Evolutionary conservation across 2,797 vertebrate genomes (phyloP).

Genomic region (Miichthys miiuy): DNA sequence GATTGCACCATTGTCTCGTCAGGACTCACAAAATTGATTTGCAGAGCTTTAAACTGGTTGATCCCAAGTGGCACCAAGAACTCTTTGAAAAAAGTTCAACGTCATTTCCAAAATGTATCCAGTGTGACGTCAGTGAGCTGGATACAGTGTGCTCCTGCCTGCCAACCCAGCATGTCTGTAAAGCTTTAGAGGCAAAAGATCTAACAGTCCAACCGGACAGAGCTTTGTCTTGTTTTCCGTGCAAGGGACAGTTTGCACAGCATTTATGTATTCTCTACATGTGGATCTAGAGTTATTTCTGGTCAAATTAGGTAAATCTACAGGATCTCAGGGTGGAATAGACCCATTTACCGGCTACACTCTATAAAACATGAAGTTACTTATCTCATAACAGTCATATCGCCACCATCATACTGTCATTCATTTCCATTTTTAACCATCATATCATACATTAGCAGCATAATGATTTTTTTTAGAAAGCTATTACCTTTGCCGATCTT

Average conservation of each 20-base stretch:
- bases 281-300: not conserved
- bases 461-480: too few species aligned
- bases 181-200: constrained; percentile 43
- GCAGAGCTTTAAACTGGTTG: constrained; percentile 7
- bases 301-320: constrained; percentile 7
- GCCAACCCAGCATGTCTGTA: constrained; percentile 39
- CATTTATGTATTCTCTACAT: not conserved
- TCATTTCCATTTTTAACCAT: too few species aligned
- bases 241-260: constrained; percentile 1
- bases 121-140: constrained; percentile 32
- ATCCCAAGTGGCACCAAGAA: not conserved
- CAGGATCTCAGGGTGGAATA: not conserved
- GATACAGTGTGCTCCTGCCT: not conserved
- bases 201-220: constrained; percentile 9
- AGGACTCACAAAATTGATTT: constrained; percentile 16
- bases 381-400: too few species aligned
- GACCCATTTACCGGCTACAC: not conserved
- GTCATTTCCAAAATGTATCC: constrained; percentile 19
- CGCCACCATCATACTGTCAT: too few species aligned
- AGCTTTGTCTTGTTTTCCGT: constrained; percentile 1
- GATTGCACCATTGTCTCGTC: constrained; percentile 39
- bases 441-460: too few species aligned
- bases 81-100: constrained; percentile 26
- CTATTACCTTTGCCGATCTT: too few species aligned
- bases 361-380: not conserved